These are phyloP conservation scores for Myrmecophaga tridactyla DNA, from an alignment of 2,113 vertebrate genomes.

Conservation along the genomic window DNA sequence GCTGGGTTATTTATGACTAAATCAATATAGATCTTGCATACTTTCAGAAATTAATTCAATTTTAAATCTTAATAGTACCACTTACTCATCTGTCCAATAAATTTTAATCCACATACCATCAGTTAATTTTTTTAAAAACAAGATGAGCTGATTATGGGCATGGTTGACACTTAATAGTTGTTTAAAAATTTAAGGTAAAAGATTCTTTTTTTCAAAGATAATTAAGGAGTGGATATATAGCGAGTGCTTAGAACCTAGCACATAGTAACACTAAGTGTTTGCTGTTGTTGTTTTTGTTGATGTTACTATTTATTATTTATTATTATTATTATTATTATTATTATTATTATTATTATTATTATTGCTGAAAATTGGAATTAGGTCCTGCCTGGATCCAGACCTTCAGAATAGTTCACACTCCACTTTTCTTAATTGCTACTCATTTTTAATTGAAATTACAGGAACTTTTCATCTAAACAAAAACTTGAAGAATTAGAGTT, in stretches of 20 bases:
- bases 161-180: background rate
- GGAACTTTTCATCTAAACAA: conserved; percentile 19
- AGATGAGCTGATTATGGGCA: background rate
- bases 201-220: background rate
- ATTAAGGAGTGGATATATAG: background rate
- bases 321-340: background rate
- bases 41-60: conserved; percentile 30
- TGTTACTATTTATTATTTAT: too few species aligned
- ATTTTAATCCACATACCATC: background rate
- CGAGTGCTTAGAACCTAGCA: background rate
- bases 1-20: background rate
- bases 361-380: background rate
- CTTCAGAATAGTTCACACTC: background rate
- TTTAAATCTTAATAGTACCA: conserved; percentile 27
- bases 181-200: conserved; percentile 14
- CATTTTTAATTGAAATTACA: background rate
- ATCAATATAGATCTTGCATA: conserved; percentile 32
- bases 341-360: background rate
- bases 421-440: background rate
- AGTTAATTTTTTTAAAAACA: background rate
- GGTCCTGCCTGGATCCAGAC: background rate
- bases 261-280: background rate
- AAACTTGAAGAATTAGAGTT: conserved; percentile 44
- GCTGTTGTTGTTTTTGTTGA: background rate
- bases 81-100: background rate